Conservation (phyloP, 1,140 invertebrate genomes). For the Drosophila pachea region DNA sequence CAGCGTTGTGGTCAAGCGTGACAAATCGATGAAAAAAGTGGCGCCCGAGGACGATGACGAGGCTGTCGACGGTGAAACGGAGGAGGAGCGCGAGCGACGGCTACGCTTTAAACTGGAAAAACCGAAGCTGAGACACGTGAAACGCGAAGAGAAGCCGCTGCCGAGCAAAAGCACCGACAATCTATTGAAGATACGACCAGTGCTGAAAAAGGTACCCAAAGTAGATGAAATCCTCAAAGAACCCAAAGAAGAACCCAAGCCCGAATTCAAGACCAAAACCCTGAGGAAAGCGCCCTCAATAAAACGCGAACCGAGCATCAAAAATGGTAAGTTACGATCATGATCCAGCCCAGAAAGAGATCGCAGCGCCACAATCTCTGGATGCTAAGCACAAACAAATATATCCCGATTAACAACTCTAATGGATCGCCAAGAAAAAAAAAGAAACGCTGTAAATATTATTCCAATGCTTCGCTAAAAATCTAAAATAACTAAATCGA, state of each 20-base stretch:
- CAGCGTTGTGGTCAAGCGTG: slow-evolving; percentile 71
- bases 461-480: slow-evolving; percentile 54
- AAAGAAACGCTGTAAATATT: slow-evolving; percentile 59
- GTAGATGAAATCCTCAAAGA: slow-evolving; percentile 77
- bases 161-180: slow-evolving; percentile 75
- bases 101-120: slow-evolving; percentile 75
- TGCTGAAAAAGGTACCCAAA: slow-evolving; percentile 74
- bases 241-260: slow-evolving; percentile 77
- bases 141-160: slow-evolving; percentile 74
- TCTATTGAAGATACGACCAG: slow-evolving; percentile 70
- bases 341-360: background rate
- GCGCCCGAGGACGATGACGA: slow-evolving; percentile 69
- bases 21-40: slow-evolving; percentile 74
- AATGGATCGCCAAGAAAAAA: slow-evolving; percentile 58
- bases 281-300: slow-evolving; percentile 74
- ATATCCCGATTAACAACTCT: slow-evolving; percentile 63
- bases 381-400: slow-evolving; percentile 43
- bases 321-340: slow-evolving; percentile 67
- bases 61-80: slow-evolving; percentile 72
- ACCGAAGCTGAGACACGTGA: slow-evolving; percentile 73
- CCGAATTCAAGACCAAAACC: slow-evolving; percentile 76
- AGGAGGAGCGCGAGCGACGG: slow-evolving; percentile 69
- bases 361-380: slow-evolving; percentile 25
- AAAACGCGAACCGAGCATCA: slow-evolving; percentile 71
- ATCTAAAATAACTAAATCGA: slow-evolving; percentile 1